Evolutionary conservation across 2,797 vertebrate species (phyloP).

Genomic region (Loris lydekkerianus): DNA sequence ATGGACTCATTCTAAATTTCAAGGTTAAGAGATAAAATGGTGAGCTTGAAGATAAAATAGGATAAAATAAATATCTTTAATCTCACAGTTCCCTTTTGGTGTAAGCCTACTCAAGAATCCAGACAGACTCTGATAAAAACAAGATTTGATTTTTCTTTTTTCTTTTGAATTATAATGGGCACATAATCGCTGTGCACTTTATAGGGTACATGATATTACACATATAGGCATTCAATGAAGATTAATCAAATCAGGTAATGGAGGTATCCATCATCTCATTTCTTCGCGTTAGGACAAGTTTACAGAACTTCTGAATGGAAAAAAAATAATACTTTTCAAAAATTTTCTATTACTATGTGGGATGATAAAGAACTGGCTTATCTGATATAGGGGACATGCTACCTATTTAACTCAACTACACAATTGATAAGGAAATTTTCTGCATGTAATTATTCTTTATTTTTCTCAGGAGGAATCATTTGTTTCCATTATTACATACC

Average conservation of each 20-base stretch:
- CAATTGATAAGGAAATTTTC: neutral
- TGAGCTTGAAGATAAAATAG: neutral
- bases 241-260: no score
- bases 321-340: neutral
- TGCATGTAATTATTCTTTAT: neutral
- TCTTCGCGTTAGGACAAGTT: neutral
- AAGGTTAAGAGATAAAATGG: neutral
- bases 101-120: neutral
- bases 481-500: neutral
- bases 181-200: no score
- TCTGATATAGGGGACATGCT: neutral
- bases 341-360: neutral
- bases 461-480: neutral
- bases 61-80: conserved; percentile 14
- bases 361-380: neutral
- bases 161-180: neutral
- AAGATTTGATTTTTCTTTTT: neutral
- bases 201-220: no score
- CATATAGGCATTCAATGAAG: no score
- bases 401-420: neutral
- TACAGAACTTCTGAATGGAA: neutral
- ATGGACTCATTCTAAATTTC: neutral
- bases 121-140: neutral
- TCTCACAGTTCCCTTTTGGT: neutral
- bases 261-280: no score